These are phyloP conservation scores for Diabrotica balteata DNA, from an alignment of 2,888 invertebrate genomes.

Conservation along the genomic window DNA sequence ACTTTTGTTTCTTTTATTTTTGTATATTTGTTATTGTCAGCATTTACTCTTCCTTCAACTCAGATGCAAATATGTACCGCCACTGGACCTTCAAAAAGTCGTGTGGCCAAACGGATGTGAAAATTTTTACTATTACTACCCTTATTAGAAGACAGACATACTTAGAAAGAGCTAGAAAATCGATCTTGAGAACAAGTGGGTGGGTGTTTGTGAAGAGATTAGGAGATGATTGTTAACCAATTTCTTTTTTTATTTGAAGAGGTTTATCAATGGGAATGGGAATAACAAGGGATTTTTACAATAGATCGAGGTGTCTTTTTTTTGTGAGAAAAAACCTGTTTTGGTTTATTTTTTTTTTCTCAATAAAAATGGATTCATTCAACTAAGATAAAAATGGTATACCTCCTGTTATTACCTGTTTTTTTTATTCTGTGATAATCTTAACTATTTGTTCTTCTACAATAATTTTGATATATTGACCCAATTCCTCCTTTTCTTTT, in stretches of 20 bases:
- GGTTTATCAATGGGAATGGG: conserved; percentile 25
- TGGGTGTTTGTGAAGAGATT: conserved; percentile 40
- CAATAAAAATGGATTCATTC: not conserved
- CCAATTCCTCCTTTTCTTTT: too few species aligned
- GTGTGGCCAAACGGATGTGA: conserved; percentile 45
- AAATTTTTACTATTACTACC: conserved; percentile 30
- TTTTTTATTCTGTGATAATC: too few species aligned
- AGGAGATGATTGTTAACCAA: conserved; percentile 40
- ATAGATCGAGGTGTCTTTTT: conserved; percentile 10
- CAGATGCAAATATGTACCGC: conserved; percentile 5
- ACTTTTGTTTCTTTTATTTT: too few species aligned
- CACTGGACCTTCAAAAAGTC: conserved; percentile 33
- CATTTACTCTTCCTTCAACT: too few species aligned
- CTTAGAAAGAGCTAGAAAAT: conserved; percentile 26
- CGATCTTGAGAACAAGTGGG: conserved; percentile 39
- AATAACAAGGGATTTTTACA: conserved; percentile 21
- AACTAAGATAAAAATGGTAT: not conserved
- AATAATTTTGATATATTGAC: too few species aligned
- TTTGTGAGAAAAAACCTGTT: conserved; percentile 15
- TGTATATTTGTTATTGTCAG: too few species aligned
- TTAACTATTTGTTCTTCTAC: too few species aligned
- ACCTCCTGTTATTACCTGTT: not conserved
- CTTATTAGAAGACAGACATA: conserved; percentile 19
- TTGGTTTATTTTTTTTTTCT: conserved; percentile 11
- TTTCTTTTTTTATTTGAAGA: conserved; percentile 35